Conservation (phyloP, 2,888 invertebrate species). For the Leptopilina myrica region DNA sequence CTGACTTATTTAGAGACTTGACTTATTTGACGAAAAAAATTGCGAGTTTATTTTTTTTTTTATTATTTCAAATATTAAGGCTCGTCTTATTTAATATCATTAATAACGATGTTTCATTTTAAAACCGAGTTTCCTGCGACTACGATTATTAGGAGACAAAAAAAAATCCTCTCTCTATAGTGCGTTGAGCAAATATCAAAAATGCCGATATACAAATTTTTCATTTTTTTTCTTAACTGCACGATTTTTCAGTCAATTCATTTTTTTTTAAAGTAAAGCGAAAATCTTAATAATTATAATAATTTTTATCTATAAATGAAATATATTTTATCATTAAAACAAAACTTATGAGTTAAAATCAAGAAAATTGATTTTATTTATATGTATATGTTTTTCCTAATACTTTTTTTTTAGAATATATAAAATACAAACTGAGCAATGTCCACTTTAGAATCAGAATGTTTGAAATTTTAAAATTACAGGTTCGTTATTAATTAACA, state of each 20-base stretch:
- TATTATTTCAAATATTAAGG: slow-evolving; percentile 26
- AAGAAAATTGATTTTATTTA: not conserved
- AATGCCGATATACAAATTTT: not conserved
- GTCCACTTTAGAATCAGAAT: slow-evolving; percentile 31
- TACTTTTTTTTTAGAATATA: slow-evolving; percentile 12
- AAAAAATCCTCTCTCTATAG: slow-evolving; percentile 1
- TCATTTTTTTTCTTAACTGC: not conserved
- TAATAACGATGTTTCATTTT: slow-evolving; percentile 34
- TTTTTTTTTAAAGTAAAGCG: not conserved
- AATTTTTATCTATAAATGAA: not conserved
- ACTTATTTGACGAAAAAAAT: slow-evolving; percentile 55
- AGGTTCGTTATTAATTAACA: slow-evolving; percentile 24
- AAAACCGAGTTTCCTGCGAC: slow-evolving; percentile 15
- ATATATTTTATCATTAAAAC: not conserved
- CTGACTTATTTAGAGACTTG: slow-evolving; percentile 65
- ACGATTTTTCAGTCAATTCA: slow-evolving; percentile 23
- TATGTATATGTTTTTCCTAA: not conserved
- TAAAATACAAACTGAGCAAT: slow-evolving; percentile 12
- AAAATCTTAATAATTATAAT: not conserved
- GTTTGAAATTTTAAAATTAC: slow-evolving; percentile 9
- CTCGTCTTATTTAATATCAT: slow-evolving; percentile 30
- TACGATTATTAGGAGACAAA: not conserved
- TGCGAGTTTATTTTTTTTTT: slow-evolving; percentile 45
- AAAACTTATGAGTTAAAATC: not conserved
- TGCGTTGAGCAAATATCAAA: slow-evolving; percentile 31